Conservation (phyloP, 2,113 vertebrate species). For the Nothobranchius furzeri region DNA sequence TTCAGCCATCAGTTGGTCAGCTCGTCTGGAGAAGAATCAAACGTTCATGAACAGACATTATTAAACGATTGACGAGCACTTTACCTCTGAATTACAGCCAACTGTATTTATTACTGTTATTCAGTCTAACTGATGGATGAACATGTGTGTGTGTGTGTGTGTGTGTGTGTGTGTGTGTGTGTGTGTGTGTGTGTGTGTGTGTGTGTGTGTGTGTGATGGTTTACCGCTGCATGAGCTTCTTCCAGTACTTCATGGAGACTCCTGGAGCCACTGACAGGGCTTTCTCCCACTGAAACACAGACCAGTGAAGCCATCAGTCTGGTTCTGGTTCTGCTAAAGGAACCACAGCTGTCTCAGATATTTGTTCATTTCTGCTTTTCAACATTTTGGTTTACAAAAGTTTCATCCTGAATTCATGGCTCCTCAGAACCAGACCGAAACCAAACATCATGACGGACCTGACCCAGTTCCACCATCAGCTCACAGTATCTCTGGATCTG, state of each 20-base stretch:
- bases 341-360: not conserved
- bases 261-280: slow-evolving; percentile 93
- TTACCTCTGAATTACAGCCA: no score
- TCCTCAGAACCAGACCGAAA: not conserved
- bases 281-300: slow-evolving; percentile 90
- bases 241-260: slow-evolving; percentile 99
- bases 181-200: no score
- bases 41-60: not conserved
- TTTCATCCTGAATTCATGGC: not conserved
- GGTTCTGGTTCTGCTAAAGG: no score
- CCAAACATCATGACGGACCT: slow-evolving; percentile 77
- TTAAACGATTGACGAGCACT: no score
- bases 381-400: no score
- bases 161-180: no score
- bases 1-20: slow-evolving; percentile 94
- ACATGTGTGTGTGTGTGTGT: no score
- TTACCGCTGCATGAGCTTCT: slow-evolving; percentile 96
- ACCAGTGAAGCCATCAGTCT: not conserved
- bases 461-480: slow-evolving; percentile 97
- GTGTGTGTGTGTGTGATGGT: no score
- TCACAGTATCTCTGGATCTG: slow-evolving; percentile 98
- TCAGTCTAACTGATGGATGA: no score
- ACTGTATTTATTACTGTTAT: no score
- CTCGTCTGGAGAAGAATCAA: slow-evolving; percentile 82
- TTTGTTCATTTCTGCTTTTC: no score